phyloP scores from a whole-genome alignment of 2,888 invertebrate genomes.

The Chloromyia formosa region DNA sequence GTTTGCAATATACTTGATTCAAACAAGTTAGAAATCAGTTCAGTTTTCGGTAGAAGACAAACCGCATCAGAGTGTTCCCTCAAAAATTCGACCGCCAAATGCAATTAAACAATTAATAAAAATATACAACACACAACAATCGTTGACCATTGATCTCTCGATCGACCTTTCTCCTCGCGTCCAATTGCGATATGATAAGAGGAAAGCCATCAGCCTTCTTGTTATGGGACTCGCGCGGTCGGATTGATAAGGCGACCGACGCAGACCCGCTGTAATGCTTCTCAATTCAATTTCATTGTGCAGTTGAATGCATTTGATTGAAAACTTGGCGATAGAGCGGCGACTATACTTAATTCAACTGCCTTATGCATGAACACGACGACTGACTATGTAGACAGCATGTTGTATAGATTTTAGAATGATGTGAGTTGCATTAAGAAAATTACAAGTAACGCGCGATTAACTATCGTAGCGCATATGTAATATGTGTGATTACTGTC shows the following conservation, averaged over 20 bases:
- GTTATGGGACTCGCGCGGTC: no score
- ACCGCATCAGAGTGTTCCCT: no score
- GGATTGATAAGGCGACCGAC: conserved; percentile 20
- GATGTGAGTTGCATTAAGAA: no score
- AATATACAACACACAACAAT: conserved; percentile 38
- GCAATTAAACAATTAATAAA: conserved; percentile 49
- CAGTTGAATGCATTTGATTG: conserved; percentile 14
- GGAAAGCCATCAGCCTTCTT: background rate
- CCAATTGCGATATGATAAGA: conserved; percentile 26
- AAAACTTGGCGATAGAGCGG: conserved; percentile 8
- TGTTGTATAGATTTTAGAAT: background rate
- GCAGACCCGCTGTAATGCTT: background rate
- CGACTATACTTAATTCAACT: no score
- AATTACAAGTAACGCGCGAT: background rate
- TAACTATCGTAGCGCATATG: background rate
- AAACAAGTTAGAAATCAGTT: no score
- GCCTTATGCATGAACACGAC: no score
- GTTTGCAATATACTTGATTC: no score
- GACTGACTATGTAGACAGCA: no score
- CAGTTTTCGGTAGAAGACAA: no score
- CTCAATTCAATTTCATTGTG: conserved; percentile 16
- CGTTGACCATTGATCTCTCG: conserved; percentile 47
- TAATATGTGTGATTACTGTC: conserved; percentile 11
- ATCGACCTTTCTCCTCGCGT: conserved; percentile 18
- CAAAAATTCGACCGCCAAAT: background rate